phyloP scores from a whole-genome alignment of 2,113 vertebrate genomes.

The Thunnus thynnus region DNA sequence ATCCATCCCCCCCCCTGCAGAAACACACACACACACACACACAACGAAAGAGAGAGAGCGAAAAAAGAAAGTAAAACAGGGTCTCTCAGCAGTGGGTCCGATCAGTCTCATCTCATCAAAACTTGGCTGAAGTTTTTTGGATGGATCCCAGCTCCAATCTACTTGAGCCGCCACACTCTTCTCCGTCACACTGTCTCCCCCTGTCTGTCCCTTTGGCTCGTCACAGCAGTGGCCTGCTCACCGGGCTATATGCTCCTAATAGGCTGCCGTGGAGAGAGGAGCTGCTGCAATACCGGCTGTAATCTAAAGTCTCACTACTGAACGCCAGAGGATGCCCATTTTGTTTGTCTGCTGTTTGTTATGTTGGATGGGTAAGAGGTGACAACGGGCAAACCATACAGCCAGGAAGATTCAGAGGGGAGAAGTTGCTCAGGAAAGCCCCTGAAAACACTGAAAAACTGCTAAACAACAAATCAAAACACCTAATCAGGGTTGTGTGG shows the following conservation, averaged over 20 bases:
- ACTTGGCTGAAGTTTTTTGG: slow-evolving; percentile 79
- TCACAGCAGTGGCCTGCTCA: slow-evolving; percentile 71
- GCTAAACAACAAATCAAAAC: slow-evolving; percentile 26
- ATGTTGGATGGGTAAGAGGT: slow-evolving; percentile 43
- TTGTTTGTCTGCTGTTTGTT: slow-evolving; percentile 55
- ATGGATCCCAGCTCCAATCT: slow-evolving; percentile 69
- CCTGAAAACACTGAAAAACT: slow-evolving; percentile 12
- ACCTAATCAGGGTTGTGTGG: slow-evolving; percentile 12
- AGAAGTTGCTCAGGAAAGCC: slow-evolving; percentile 1
- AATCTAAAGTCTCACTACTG: slow-evolving; percentile 68
- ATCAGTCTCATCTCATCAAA: slow-evolving; percentile 79
- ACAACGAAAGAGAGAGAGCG: not conserved
- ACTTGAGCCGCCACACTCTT: slow-evolving; percentile 56
- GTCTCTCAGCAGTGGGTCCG: slow-evolving; percentile 69
- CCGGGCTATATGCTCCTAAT: slow-evolving; percentile 59
- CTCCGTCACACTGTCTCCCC: slow-evolving; percentile 77
- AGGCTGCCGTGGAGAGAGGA: slow-evolving; percentile 63
- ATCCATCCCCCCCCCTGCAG: slow-evolving; percentile 43
- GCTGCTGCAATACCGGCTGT: slow-evolving; percentile 49
- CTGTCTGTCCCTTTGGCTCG: slow-evolving; percentile 76
- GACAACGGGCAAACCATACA: slow-evolving; percentile 36
- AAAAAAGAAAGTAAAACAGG: slow-evolving; percentile 53
- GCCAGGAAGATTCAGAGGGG: slow-evolving; percentile 1
- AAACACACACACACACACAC: slow-evolving; percentile 32
- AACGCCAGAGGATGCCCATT: slow-evolving; percentile 60